Base-by-base conservation (phyloP, 2,888 invertebrate genomes). In the Eucriotettix oculatus region DNA sequence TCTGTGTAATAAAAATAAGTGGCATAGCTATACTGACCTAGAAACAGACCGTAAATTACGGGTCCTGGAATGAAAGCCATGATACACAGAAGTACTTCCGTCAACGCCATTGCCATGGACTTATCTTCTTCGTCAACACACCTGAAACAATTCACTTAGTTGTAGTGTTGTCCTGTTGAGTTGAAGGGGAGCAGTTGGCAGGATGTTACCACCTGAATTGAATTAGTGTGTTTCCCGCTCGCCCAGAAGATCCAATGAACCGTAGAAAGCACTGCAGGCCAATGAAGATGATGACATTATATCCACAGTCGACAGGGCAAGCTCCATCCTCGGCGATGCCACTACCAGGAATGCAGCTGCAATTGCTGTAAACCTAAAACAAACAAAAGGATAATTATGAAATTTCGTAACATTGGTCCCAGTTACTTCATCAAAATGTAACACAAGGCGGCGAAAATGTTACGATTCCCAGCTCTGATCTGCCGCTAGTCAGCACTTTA, bases 41-140 rank as follows among this genome's bases (percentile, higher is more conserved):
- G 67, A 1, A 76, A 66, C 3, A 69, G 67, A 2, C 77, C 77
- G 63, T 73, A 74, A 7, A 76, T 62, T 11, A 76, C 68, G 0
- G 76, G 76, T n/a, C 72, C 73, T 5, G 77, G 76, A 11, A 75
- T 70, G 65, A 72, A 73, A 12, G 69, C 68, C 41, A 71, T 64
- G 1, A 67, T 52, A 52, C 68, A 66, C 40, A 69, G 58, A 44
- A 70, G 60, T 1, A 69, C 64, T 54, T 70, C 70, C 1, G 67
- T 65, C 10, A 71, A 63, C 1, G 71, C 71, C 29, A 72, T 66
- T 9, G 71, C 68, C 42, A 71, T 63, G 0, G 71, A 66, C 64
- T 71, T 72, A 61, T 72, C 72, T 43, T 68, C 67, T 48, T 68
- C 67, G 10, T 66, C 61, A 10, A 72, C 70, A 52, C 70, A 68